These are phyloP conservation scores for Rhizomys pruinosus DNA, from an alignment of 2,113 vertebrate genomes.

Conservation along the genomic window DNA sequence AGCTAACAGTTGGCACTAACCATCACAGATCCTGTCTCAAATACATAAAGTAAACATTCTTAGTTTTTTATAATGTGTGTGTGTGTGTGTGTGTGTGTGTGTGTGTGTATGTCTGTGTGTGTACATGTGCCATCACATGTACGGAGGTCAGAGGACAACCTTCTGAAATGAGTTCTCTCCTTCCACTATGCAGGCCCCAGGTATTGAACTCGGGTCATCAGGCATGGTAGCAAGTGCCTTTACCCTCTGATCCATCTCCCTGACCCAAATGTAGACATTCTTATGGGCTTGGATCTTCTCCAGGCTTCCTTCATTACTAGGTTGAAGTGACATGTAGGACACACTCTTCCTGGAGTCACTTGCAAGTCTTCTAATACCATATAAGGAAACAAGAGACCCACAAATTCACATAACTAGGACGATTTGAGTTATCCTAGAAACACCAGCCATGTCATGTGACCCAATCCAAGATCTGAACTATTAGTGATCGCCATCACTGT, in stretches of 20 bases:
- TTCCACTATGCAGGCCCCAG: neutral
- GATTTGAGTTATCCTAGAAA: slow-evolving; percentile 37
- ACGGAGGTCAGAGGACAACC: neutral
- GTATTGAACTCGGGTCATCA: neutral
- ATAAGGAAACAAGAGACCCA: neutral
- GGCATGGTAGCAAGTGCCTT: neutral
- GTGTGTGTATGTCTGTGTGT: too few species aligned
- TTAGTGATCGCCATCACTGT: neutral
- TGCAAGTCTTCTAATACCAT: neutral
- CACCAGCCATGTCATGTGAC: neutral
- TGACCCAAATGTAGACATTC: neutral
- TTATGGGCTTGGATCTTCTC: neutral
- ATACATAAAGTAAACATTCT: neutral
- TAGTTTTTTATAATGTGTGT: neutral
- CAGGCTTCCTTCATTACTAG: neutral
- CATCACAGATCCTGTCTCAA: neutral
- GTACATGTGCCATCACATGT: neutral
- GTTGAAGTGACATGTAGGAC: neutral
- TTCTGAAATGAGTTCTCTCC: neutral
- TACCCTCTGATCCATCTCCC: neutral
- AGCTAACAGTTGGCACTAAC: neutral
- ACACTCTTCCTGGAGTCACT: neutral
- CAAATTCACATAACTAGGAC: neutral
- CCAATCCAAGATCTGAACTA: slow-evolving; percentile 37
- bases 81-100: too few species aligned